Base-by-base conservation (phyloP, 2,797 vertebrate genomes). In the Simalia tracyae region DNA sequence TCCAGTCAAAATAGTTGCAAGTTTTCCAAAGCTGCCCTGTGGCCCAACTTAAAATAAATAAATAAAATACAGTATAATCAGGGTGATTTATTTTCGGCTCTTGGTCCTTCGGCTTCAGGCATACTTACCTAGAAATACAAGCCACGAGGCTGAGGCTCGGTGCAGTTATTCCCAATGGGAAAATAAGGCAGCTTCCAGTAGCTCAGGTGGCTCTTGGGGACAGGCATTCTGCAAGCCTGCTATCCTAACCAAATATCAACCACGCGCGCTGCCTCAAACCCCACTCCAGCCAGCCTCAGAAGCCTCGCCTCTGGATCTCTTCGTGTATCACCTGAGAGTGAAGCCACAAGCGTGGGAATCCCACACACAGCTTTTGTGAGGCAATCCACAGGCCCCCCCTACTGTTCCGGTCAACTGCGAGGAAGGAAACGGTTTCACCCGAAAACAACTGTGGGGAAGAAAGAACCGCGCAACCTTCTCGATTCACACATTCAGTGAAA, bases 361-460 rank as follows among this genome's bases (percentile, higher is more conserved):
- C 87, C 68, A 91, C 91, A 93, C 93, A 60, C 92, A 87, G 90
- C 89, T 9, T 64, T 24, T 8, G 81, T 84, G 50, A 64, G 2
- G 56, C 59, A 88, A 19, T 60, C 54, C 84, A 57, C 90, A 68
- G 91, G 5, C 76, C 66, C 63, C 90, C 88, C 87, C 93, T 86
- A 87, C 87, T 2, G 19, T 4, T 12, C 46, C 0, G 54, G 68
- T 54, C 14, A 92, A 92, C 88, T 88, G 46, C 10, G 22, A 31
- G 31, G 66, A 86, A 60, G 2, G 36, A 60, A 59, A 2, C 0
- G 5, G 63, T 86, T 72, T 54, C 84, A 0, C 12, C 56, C 42
- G 15, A 17, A 46, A 86, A 76, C 28, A n/a, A 46, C 72, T 46
- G 4, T 42, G 4, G 7, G 57, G 10, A 36, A 8, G 19, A 14